Conservation (phyloP, 2,888 invertebrate genomes). For the Athalia cordata region DNA sequence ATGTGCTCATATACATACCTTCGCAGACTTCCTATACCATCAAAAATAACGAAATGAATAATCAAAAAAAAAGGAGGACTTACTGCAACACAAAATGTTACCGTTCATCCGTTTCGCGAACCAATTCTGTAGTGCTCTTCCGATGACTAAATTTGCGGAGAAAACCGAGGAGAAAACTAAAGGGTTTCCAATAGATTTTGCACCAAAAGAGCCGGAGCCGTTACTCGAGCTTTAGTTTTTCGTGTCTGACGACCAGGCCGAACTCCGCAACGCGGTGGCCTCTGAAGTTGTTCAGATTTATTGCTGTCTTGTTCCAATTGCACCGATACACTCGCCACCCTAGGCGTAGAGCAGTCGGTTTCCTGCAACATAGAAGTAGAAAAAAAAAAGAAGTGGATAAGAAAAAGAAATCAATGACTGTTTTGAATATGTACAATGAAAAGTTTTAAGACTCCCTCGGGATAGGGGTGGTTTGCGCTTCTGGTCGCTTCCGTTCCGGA, state of each 20-base stretch:
- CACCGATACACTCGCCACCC: slow-evolving; percentile 68
- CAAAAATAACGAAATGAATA: no score
- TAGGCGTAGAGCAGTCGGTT: slow-evolving; percentile 65
- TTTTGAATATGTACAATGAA: no score
- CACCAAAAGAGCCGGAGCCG: slow-evolving; percentile 67
- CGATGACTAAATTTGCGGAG: slow-evolving; percentile 1
- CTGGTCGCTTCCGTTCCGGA: no score
- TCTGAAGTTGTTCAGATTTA: slow-evolving; percentile 69
- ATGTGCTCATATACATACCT: no score
- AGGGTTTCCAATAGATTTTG: slow-evolving; percentile 70
- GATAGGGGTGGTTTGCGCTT: no score
- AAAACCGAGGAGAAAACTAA: slow-evolving; percentile 55
- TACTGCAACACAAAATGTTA: neutral
- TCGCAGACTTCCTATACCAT: no score
- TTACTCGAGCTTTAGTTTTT: slow-evolving; percentile 64
- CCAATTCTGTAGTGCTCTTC: neutral
- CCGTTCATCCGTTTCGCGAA: neutral
- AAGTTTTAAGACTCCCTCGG: no score
- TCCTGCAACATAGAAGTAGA: slow-evolving; percentile 58
- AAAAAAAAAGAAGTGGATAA: no score
- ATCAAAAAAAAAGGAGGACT: no score
- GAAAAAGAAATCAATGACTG: no score
- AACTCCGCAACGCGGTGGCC: slow-evolving; percentile 66
- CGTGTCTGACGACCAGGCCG: slow-evolving; percentile 64
- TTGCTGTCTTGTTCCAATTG: slow-evolving; percentile 70